Evolutionary conservation across 1,140 invertebrate species (phyloP).

Genomic region (Sesamia nonagrioides): DNA sequence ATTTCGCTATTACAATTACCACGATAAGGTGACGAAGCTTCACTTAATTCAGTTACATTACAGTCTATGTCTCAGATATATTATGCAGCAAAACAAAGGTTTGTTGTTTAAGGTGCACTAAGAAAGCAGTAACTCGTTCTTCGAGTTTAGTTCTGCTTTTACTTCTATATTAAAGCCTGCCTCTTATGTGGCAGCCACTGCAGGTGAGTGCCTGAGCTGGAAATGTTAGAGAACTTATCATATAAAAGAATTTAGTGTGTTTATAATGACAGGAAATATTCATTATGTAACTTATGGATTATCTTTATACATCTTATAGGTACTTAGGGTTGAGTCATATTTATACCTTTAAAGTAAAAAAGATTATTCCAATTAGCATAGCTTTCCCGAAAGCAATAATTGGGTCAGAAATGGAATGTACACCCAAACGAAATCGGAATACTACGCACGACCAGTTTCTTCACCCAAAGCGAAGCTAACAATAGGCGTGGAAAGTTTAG

Average conservation of each 20-base stretch:
- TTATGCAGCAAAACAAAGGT: neutral
- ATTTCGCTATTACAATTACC: constrained; percentile 57
- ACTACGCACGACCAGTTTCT: constrained; percentile 4
- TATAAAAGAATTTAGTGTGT: too few species aligned
- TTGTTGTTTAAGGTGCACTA: neutral
- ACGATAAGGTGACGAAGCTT: constrained; percentile 52
- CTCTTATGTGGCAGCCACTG: neutral
- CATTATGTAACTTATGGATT: too few species aligned
- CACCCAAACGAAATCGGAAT: constrained; percentile 23
- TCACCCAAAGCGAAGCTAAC: constrained; percentile 6
- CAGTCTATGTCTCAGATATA: constrained; percentile 39
- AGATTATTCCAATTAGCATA: neutral
- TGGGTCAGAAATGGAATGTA: constrained; percentile 12
- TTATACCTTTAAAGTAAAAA: too few species aligned
- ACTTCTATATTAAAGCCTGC: neutral
- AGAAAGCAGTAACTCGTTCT: neutral
- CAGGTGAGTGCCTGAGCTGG: neutral
- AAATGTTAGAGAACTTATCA: too few species aligned
- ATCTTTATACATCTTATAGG: too few species aligned
- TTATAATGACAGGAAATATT: too few species aligned
- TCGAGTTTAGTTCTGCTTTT: neutral
- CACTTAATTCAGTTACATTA: constrained; percentile 54
- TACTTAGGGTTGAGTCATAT: too few species aligned
- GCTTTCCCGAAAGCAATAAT: constrained; percentile 19
- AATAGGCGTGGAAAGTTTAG: neutral